Percentiles rank a stretch among this genome's conserved stretches.
phyloP scores from a whole-genome alignment of 2,797 vertebrate genomes.

The Distichodus sexfasciatus region DNA sequence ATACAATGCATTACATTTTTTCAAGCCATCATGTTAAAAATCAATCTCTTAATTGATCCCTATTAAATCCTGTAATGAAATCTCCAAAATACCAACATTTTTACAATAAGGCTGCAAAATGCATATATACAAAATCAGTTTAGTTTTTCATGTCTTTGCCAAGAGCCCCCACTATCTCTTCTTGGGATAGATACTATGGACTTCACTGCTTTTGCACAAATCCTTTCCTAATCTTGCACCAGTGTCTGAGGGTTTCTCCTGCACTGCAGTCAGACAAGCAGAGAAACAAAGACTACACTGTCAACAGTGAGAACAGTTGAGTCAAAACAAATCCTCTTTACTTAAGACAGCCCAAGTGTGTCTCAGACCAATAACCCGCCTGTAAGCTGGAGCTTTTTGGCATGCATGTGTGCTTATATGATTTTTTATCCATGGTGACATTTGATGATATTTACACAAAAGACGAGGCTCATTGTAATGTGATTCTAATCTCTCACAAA shows the following conservation, averaged over 20 bases:
- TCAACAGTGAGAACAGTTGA: constrained; percentile 27
- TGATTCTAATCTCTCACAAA: constrained; percentile 23
- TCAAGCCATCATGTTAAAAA: no score
- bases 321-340: constrained; percentile 45
- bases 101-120: no score
- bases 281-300: constrained; percentile 32
- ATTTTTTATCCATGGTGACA: constrained; percentile 9
- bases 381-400: constrained; percentile 8
- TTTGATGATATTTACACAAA: constrained; percentile 14
- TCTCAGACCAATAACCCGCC: constrained; percentile 20
- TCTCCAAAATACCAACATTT: no score
- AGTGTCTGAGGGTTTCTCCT: neutral
- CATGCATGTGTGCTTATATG: constrained; percentile 19
- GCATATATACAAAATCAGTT: no score
- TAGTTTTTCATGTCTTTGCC: no score
- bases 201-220: neutral
- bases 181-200: no score
- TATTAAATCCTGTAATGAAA: no score
- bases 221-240: neutral
- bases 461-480: constrained; percentile 17
- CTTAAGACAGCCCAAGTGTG: constrained; percentile 23
- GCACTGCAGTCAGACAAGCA: constrained; percentile 24
- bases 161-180: no score
- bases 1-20: no score
- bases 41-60: no score